Base-by-base conservation (phyloP, 2,113 vertebrate species). In the Rafetus swinhoei region DNA sequence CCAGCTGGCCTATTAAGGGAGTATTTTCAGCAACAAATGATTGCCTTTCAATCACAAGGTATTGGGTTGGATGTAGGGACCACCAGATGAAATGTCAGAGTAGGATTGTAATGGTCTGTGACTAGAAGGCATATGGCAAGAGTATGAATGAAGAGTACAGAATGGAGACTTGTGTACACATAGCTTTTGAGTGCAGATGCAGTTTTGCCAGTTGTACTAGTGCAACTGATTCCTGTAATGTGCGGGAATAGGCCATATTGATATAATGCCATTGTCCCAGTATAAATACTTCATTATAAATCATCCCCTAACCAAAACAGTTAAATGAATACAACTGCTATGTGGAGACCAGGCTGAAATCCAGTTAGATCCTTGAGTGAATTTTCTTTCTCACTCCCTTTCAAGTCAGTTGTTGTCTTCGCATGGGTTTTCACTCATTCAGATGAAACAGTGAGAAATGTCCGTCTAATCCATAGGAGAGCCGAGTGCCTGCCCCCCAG, bases 221-320 rank as follows among this genome's bases (percentile, higher is more conserved):
- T 50, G 1, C 1, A 12, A 45, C 21, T 86, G 7, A 14, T 21
- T 74, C 0, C 1, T 29, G 9, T 74, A 72, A 29, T 39, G 4
- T 21, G 32, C 2, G 2, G 65, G 85, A 18, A 69, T 85, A 24
- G n/a, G 59, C 65, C 1, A 0, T 4, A 45, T 29, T 0, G 1
- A 1, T 56, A 6, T 0, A n/a, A 25, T 1, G 0, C 9, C 59
- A 57, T 18, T 76, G 52, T 39, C 50, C 59, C 24, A 32, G 2
- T 8, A 59, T 50, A 80, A 7, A 39, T 76, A 0, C 39, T 19
- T 1, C 2, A 4, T 45, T 54, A 0, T 60, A 35, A 54, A 55
- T 24, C 18, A 1, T 35, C 72, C 16, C 84, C 15, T 82, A 13
- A 57, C 62, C 39, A 11, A 35, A 45, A 15, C 15, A 7, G 52